Conservation (phyloP, 2,113 vertebrate genomes). For the Albula glossodonta region DNA sequence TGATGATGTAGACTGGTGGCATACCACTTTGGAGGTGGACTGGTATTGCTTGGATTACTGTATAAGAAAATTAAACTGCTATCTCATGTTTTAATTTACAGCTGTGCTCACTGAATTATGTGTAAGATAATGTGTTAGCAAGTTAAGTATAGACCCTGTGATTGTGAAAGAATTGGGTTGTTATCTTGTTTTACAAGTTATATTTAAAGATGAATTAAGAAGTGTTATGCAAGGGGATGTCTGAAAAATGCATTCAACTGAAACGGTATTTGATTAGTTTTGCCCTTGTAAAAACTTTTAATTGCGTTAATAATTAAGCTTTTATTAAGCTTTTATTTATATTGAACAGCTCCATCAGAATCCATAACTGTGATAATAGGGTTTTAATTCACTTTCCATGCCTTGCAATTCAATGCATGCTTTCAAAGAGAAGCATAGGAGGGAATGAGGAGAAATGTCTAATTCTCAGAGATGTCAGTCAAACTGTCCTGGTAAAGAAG, state of each 20-base stretch:
- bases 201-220: neutral
- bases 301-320: neutral
- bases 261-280: neutral
- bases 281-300: conserved; percentile 1
- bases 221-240: neutral
- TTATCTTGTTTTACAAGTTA: neutral
- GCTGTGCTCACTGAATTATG: neutral
- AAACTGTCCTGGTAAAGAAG: neutral
- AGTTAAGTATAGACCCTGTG: neutral
- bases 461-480: neutral
- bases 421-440: neutral
- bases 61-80: neutral
- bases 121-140: neutral
- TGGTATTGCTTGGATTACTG: neutral
- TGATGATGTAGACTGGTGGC: neutral
- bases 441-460: neutral
- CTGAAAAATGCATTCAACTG: neutral
- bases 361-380: neutral
- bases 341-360: neutral
- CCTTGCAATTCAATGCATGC: neutral
- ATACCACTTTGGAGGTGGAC: neutral
- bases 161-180: neutral
- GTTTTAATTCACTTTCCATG: neutral
- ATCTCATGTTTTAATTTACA: neutral
- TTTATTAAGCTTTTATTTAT: neutral